phyloP scores from a whole-genome alignment of 2,888 invertebrate genomes.

The Liopterus haemorrhoidalis region DNA sequence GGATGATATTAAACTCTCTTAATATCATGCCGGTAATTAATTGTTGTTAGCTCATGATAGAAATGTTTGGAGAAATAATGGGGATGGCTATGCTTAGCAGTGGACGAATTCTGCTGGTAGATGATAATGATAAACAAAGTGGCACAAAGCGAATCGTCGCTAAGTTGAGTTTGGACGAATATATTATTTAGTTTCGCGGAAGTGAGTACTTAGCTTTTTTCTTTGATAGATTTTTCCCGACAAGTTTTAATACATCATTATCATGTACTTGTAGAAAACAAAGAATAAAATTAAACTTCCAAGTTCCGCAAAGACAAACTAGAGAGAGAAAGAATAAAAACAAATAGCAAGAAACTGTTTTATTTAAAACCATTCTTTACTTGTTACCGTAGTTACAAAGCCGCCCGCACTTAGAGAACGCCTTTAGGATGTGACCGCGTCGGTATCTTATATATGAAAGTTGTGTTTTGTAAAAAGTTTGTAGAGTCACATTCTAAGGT shows the following conservation, averaged over 20 bases:
- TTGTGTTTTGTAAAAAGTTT: slow-evolving; percentile 10
- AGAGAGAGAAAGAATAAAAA: background rate
- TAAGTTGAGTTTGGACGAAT: too few species aligned
- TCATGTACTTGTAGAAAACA: slow-evolving; percentile 4
- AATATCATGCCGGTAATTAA: too few species aligned
- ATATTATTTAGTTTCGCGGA: too few species aligned
- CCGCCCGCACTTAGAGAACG: slow-evolving; percentile 18
- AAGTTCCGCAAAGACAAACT: background rate
- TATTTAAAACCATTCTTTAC: slow-evolving; percentile 25
- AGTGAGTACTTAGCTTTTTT: background rate
- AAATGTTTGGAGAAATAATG: too few species aligned
- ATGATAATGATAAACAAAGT: too few species aligned
- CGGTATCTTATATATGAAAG: background rate
- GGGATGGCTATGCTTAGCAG: too few species aligned
- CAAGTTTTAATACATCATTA: slow-evolving; percentile 9
- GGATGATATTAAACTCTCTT: too few species aligned
- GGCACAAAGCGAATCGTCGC: too few species aligned
- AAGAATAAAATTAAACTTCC: background rate
- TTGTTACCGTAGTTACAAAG: slow-evolving; percentile 23
- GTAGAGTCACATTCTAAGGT: slow-evolving; percentile 13
- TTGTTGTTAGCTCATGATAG: too few species aligned
- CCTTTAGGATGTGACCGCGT: slow-evolving; percentile 10
- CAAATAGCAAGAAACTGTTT: slow-evolving; percentile 13
- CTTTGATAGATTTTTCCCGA: background rate
- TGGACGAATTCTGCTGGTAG: too few species aligned